A percentile compares a stretch with the other conserved stretches of the same genome.
phyloP scores from a whole-genome alignment of 2,113 vertebrate genomes.

The Dipodomys ordii region DNA sequence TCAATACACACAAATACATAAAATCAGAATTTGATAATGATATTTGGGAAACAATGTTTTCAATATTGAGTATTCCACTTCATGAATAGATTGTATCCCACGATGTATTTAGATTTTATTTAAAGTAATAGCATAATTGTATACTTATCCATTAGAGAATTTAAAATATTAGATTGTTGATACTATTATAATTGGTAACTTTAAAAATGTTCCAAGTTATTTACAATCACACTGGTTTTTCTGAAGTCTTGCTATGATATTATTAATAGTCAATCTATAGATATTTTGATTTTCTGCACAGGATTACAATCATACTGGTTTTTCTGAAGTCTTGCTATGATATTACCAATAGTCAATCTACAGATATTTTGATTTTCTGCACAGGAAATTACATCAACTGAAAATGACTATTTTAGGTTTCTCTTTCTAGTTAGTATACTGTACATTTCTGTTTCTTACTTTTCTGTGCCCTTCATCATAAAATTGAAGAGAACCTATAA shows the following conservation, averaged over 20 bases:
- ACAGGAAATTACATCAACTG: neutral
- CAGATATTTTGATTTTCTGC: neutral
- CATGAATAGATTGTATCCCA: neutral
- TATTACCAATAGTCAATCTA: neutral
- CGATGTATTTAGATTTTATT: neutral
- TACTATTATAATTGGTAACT: neutral
- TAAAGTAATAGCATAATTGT: neutral
- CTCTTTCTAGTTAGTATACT: neutral
- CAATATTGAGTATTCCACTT: neutral
- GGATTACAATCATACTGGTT: neutral
- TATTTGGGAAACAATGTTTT: neutral
- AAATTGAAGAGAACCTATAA: neutral
- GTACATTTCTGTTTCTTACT: neutral
- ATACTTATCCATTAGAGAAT: neutral
- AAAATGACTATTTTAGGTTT: conserved; percentile 5
- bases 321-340: neutral
- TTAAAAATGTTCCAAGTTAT: neutral
- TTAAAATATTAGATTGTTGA: neutral
- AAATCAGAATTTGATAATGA: neutral
- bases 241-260: neutral
- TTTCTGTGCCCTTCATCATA: neutral
- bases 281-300: neutral
- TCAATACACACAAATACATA: neutral
- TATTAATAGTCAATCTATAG: neutral
- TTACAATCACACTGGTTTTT: neutral